Evolutionary conservation across 2,797 vertebrate species (phyloP), one percentile per base, ranked within the genome.

Genomic region (Apodemus agrarius): DNA sequence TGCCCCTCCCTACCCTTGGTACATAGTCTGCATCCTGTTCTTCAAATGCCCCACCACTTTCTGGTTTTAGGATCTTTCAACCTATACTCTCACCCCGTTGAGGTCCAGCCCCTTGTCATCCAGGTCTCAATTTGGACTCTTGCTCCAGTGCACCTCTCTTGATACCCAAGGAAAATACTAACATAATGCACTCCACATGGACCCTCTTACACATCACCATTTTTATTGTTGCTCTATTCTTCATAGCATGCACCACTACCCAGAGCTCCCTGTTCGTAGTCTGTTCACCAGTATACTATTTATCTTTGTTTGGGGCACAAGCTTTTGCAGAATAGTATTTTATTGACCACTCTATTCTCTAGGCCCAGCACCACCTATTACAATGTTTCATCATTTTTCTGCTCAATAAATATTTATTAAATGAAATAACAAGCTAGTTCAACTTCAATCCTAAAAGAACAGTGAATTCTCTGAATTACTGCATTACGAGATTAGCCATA

Each of bases 361-460:
- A 91, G 4, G 19, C 43, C 49, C 67, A 79, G 21, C 40, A 90
- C 81, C 34, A 92, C 21, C 19, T 94, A 91, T 95, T 90, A 61
- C 78, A 95, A 59, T 72, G 34, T 40, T 40, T 94, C 3, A 52
- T 72, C 75, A 37, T 89, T 83, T 86, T 75, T 79, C 46, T 43
- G 17, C 2, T 89, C 46, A 75, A 22, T 79, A 94, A 43, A 83
- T 88, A 92, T 82, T 80, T 97, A 21, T 91, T 84, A 96, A 96
- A 86, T 89, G 63, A 83, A 96, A 46, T 76, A 91, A 74, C 22
- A 93, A 95, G 79, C 29, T 10, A 26, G 4, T 78, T 89, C 37
- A 96, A 37, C 34, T 80, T 95, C 4, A 10, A 52, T 13, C 54
- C 10, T 46, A 29, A 94, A 94, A 87, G 6, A 89, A 63, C 57